These are phyloP conservation scores for Piezodorus guildinii DNA, from an alignment of 1,140 invertebrate genomes.

Conservation along the genomic window DNA sequence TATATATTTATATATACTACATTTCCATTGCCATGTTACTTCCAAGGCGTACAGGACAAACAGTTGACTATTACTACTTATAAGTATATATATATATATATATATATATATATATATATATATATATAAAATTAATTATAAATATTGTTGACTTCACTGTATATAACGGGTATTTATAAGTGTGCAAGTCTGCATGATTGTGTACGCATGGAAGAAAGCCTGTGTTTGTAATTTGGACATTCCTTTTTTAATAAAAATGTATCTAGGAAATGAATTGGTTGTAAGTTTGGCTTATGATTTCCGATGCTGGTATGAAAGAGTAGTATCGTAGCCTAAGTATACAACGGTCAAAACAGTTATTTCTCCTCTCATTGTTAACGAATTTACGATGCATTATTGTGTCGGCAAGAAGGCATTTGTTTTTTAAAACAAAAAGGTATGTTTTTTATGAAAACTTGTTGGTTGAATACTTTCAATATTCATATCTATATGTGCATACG, in stretches of 20 bases:
- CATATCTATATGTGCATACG: constrained; percentile 16
- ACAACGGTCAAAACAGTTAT: constrained; percentile 12
- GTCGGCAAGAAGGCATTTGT: constrained; percentile 17
- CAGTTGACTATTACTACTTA: not conserved
- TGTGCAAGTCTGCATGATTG: not conserved
- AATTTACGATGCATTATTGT: constrained; percentile 21
- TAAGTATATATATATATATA: constrained; percentile 20
- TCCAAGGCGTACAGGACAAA: constrained; percentile 21
- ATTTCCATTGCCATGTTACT: constrained; percentile 11
- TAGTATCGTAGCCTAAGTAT: constrained; percentile 19
- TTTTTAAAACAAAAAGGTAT: constrained; percentile 22
- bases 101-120: no score
- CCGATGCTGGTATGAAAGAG: constrained; percentile 15
- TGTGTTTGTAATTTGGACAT: constrained; percentile 8
- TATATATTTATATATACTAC: no score
- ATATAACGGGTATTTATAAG: constrained; percentile 23
- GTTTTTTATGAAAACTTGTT: constrained; percentile 21
- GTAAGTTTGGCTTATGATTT: constrained; percentile 14
- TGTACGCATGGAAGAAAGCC: not conserved
- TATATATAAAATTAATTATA: constrained; percentile 22
- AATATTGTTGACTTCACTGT: constrained; percentile 24
- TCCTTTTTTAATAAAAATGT: constrained; percentile 9
- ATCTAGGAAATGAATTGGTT: constrained; percentile 17
- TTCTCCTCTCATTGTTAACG: constrained; percentile 20
- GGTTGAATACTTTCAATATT: constrained; percentile 23